A percentile compares a stretch with the other conserved stretches of the same genome.
Evolutionary conservation across 2,113 vertebrate genomes (phyloP).

Genomic region (Nanorana parkeri): DNA sequence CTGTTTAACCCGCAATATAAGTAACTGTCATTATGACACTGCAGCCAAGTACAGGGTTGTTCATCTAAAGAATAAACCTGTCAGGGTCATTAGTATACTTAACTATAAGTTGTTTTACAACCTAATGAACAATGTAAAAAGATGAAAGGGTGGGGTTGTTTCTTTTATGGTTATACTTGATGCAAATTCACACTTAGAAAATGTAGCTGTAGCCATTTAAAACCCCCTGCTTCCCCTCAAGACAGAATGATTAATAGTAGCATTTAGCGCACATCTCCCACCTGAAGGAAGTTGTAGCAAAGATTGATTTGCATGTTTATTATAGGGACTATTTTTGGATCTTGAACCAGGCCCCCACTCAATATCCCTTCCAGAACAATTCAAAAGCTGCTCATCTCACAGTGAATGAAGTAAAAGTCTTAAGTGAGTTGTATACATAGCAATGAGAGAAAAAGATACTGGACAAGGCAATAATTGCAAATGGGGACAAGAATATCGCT

Average conservation of each 20-base stretch:
- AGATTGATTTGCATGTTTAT: slow-evolving; percentile 58
- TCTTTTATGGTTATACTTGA: neutral
- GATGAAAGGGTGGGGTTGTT: neutral
- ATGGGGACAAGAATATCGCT: too few species aligned
- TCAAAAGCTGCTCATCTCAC: neutral
- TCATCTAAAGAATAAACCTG: neutral
- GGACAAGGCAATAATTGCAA: neutral
- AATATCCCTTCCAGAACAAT: slow-evolving; percentile 5
- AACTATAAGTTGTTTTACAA: neutral
- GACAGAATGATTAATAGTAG: slow-evolving; percentile 48
- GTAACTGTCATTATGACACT: slow-evolving; percentile 12
- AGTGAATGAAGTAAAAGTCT: slow-evolving; percentile 9
- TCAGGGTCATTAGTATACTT: neutral
- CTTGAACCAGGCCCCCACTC: neutral
- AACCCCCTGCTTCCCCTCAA: slow-evolving; percentile 11
- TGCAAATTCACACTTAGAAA: slow-evolving; percentile 12
- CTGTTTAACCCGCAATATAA: slow-evolving; percentile 20
- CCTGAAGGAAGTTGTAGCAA: slow-evolving; percentile 44
- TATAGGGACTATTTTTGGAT: slow-evolving; percentile 50
- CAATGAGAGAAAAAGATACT: neutral
- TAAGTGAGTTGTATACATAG: neutral
- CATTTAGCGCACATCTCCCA: slow-evolving; percentile 51
- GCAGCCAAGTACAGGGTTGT: neutral
- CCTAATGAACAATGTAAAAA: neutral
- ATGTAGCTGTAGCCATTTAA: slow-evolving; percentile 28